Evolutionary conservation across 2,797 vertebrate genomes (phyloP).

Genomic region (Falco novaeseelandiae): DNA sequence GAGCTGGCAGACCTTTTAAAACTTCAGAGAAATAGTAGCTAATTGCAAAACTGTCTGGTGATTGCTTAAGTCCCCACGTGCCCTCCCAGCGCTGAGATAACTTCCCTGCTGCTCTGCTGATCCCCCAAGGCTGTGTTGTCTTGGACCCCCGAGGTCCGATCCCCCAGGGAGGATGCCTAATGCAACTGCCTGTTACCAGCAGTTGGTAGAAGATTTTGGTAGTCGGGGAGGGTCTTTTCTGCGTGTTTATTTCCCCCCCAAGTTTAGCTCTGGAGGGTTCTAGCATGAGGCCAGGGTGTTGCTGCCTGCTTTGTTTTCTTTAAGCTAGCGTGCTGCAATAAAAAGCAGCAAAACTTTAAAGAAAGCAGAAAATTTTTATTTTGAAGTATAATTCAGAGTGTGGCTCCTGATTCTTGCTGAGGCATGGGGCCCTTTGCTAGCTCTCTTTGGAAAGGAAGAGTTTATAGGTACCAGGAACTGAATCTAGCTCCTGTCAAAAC

Average conservation of each 20-base stretch:
- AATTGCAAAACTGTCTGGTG: not conserved
- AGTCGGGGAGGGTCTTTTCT: not conserved
- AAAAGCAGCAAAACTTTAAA: not conserved
- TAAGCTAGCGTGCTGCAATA: not conserved
- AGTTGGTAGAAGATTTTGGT: not conserved
- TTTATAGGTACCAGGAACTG: not conserved
- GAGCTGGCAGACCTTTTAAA: not conserved
- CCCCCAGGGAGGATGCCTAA: accelerated
- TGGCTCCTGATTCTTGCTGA: not conserved
- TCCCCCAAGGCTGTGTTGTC: accelerated
- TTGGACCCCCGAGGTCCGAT: not conserved
- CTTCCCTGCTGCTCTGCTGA: not conserved
- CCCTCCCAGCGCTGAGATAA: not conserved
- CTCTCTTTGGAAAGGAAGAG: not conserved
- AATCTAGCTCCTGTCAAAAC: not conserved
- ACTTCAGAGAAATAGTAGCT: not conserved
- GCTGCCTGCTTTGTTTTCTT: not conserved
- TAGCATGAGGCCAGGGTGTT: not conserved
- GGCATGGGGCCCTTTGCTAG: not conserved
- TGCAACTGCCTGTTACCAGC: not conserved
- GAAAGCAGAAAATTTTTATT: not conserved
- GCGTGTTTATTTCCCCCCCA: not conserved
- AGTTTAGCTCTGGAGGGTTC: not conserved
- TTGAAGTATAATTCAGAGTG: not conserved
- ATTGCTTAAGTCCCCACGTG: not conserved